Evolutionary conservation across 1,140 invertebrate genomes (phyloP), one percentile per base, ranked within the genome.

Genomic region (Colletes latitarsis): DNA sequence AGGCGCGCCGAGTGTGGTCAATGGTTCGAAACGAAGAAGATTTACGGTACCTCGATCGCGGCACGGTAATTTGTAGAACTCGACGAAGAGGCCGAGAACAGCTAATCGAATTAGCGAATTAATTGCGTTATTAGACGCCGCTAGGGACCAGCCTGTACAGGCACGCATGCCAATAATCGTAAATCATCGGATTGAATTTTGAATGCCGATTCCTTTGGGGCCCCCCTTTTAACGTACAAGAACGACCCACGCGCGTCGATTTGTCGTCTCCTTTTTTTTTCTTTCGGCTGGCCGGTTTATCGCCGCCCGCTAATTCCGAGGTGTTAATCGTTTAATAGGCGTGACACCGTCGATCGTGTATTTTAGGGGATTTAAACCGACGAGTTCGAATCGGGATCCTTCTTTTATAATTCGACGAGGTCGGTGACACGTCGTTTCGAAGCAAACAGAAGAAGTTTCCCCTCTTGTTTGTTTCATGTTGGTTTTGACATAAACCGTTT

Each of bases 51-150:
- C 74, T 41, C 74, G 82, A 89, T 87, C 73, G 78, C 41, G 21
- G 49, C 67, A 76, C 41, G 53, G 52, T 82, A 77, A 84, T 86
- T 83, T 76, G 77, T 85, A 60, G 63, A 46, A 67, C 30, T 87
- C 53, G 30, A 30, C 46, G 63, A 66, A 63, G 70, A 12, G 81
- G 81, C 10, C 8, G 55, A 43, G 74, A 63, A 43, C 66, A 43
- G 30, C 67, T 88, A 89, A 89, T 89, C 82, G 82, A 89, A 89
- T 89, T 88, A 88, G 75, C 69, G 67, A 83, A 88, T 89, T 89
- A 88, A 88, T 88, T 83, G 83, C 73, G 82, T 80, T 81, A 82
- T 83, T 88, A 83, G 58, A 52, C 21, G 53, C 63, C n/a, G 57
- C 57, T 8, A 72, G 53, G 77, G 63, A 30, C 49, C 21, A 58